Evolutionary conservation across 2,797 vertebrate species (phyloP), one percentile per base, ranked within the genome.

Genomic region (Pyrocephalus nanus): DNA sequence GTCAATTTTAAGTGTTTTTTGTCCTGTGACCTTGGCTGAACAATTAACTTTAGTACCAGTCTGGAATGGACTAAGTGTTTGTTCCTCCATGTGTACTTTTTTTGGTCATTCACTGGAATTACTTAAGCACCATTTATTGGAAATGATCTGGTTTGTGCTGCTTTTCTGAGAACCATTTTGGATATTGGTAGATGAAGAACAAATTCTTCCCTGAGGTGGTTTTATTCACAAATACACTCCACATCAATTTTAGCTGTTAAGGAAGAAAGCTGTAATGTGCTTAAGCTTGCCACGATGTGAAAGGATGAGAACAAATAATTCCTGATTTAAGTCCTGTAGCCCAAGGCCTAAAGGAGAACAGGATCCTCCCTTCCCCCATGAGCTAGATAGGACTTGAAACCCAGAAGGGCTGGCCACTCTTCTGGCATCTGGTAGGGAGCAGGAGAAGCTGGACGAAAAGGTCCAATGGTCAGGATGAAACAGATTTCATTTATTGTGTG

Each of bases 81-180:
- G 61, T 89, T 85, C 78, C 43, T 91, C 36, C 4, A 2, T 7
- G 27, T 70, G 50, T 84, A 57, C 15, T 32, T 80, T 93, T 93
- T 32, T 11, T 40, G 69, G 69, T 88, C 79, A 79, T 92, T 96
- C 95, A 75, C 90, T 94, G 85, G 72, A 91, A 94, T 87, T 91
- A 81, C 76, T 83, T 84, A 94, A 90, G 76, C 81, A 80, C 74
- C 81, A 64, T 85, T 96, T 94, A 93, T 88, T 94, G 87, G 95
- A 96, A 97, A 93, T 83, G 42, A 57, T 89, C 65, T 88, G 47
- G 10, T 92, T 77, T 89, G 81, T 91, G 26, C 86, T 88, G 65
- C 84, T 94, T 97, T 96, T 95, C 93, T 96, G 91, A 93, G 93
- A 96, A 93, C 21, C 62, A 55, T 95, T 92, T 83, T 83, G 75